These are phyloP conservation scores for Idris sp. DNA, from an alignment of 1,140 invertebrate genomes.

Conservation along the genomic window DNA sequence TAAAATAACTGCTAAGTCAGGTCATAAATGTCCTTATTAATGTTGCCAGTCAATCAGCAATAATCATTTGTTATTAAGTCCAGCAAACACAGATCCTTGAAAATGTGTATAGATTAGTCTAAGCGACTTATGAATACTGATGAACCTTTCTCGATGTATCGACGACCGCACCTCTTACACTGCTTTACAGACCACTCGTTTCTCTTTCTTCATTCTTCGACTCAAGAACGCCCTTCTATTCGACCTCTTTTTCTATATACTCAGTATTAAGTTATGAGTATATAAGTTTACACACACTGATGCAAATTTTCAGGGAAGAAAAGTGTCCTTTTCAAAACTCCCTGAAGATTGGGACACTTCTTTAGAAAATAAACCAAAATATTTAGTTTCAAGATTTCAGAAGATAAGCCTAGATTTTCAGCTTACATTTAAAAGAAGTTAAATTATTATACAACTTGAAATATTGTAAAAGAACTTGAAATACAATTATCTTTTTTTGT, in stretches of 20 bases:
- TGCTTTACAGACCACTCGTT: slow-evolving; percentile 35
- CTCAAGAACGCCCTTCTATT: slow-evolving; percentile 56
- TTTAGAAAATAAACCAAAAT: too few relatives aligned
- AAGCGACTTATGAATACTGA: slow-evolving; percentile 77
- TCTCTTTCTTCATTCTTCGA: slow-evolving; percentile 47
- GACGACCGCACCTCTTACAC: slow-evolving; percentile 63
- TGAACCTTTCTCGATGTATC: slow-evolving; percentile 72
- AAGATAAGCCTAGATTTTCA: too few relatives aligned
- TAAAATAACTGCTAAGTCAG: too few relatives aligned
- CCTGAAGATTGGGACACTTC: too few relatives aligned
- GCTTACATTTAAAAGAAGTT: too few relatives aligned
- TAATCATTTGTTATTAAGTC: slow-evolving; percentile 57
- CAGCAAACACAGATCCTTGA: slow-evolving; percentile 70
- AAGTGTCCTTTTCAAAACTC: too few relatives aligned
- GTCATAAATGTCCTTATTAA: too few relatives aligned
- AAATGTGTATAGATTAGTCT: slow-evolving; percentile 69
- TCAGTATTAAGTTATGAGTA: slow-evolving; percentile 31
- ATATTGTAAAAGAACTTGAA: too few relatives aligned
- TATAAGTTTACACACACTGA: slow-evolving; percentile 30
- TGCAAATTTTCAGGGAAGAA: slow-evolving; percentile 12
- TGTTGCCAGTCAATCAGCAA: too few relatives aligned
- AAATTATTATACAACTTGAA: too few relatives aligned
- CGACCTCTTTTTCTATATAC: slow-evolving; percentile 52
- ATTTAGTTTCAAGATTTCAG: too few relatives aligned
- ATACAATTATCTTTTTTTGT: too few relatives aligned